These are phyloP conservation scores for Euwallacea similis DNA, from an alignment of 1,140 invertebrate species.

Conservation along the genomic window DNA sequence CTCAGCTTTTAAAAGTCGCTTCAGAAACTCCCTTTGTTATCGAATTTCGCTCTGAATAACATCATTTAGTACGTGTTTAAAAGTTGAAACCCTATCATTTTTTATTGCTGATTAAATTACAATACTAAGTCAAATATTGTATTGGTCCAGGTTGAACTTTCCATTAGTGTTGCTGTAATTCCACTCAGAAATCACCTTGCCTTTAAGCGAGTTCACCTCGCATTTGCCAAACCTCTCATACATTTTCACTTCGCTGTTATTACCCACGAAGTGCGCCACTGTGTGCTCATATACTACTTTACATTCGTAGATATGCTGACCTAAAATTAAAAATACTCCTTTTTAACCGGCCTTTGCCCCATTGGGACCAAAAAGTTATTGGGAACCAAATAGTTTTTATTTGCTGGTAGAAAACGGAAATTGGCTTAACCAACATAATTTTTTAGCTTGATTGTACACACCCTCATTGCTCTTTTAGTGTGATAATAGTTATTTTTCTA, in stretches of 20 bases:
- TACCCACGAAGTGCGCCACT: constrained; percentile 66
- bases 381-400: too few species aligned
- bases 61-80: too few species aligned
- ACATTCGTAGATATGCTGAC: constrained; percentile 56
- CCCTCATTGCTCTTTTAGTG: too few species aligned
- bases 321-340: constrained; percentile 8
- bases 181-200: constrained; percentile 71
- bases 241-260: constrained; percentile 67
- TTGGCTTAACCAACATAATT: too few species aligned
- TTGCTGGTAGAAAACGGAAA: too few species aligned
- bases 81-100: too few species aligned
- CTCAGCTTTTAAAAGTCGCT: too few species aligned
- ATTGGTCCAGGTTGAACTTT: constrained; percentile 31
- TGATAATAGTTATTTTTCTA: too few species aligned
- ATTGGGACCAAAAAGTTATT: not conserved
- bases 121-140: constrained; percentile 1
- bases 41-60: too few species aligned
- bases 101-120: too few species aligned
- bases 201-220: constrained; percentile 64
- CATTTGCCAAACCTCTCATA: constrained; percentile 67
- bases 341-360: not conserved
- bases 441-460: too few species aligned
- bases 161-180: constrained; percentile 59
- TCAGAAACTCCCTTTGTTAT: too few species aligned
- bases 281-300: constrained; percentile 57